phyloP scores from a whole-genome alignment of 1,140 invertebrate genomes.

The Coenobita brevimanus region DNA sequence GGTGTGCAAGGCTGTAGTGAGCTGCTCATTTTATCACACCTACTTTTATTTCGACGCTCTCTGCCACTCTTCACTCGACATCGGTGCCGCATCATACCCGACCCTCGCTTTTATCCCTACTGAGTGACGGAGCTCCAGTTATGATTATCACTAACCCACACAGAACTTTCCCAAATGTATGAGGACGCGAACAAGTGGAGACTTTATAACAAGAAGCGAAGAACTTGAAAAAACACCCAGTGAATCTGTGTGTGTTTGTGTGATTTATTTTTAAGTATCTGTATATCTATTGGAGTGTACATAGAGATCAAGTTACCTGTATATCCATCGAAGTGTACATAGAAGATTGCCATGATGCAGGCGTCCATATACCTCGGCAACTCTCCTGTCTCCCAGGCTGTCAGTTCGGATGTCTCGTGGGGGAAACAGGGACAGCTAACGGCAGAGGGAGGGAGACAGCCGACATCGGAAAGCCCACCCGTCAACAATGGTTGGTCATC shows the following conservation, averaged over 20 bases:
- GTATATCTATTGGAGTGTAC: not conserved
- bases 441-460: not conserved
- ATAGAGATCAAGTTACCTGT: constrained; percentile 17
- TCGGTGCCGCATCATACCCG: not conserved
- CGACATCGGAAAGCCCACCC: not conserved
- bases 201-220: constrained; percentile 35
- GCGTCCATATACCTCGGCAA: too few species aligned
- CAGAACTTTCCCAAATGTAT: constrained; percentile 30
- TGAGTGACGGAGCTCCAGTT: not conserved
- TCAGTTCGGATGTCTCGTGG: too few species aligned
- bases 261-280: constrained; percentile 2
- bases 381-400: too few species aligned
- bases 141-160: not conserved
- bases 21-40: too few species aligned
- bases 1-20: too few species aligned
- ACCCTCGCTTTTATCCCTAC: not conserved
- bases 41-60: too few species aligned
- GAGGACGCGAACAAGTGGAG: constrained; percentile 28
- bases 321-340: too few species aligned
- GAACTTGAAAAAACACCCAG: constrained; percentile 22
- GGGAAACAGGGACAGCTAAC: not conserved
- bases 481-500: not conserved
- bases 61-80: too few species aligned
- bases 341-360: too few species aligned
- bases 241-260: not conserved